Evolutionary conservation across 2,888 invertebrate species (phyloP).

Genomic region (Torymus aiolomorphi): DNA sequence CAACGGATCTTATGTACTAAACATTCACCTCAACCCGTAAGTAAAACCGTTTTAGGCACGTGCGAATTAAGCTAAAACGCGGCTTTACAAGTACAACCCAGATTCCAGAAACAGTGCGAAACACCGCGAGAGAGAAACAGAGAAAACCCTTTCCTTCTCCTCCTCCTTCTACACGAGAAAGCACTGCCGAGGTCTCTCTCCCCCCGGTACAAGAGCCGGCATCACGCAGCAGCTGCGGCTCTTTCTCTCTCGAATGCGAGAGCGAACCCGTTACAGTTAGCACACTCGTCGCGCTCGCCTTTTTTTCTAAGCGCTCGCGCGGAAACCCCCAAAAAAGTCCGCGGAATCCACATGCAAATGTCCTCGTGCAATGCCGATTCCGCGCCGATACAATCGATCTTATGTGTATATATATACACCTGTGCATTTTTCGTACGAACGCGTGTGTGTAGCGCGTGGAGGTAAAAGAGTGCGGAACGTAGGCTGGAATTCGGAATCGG

Average conservation of each 20-base stretch:
- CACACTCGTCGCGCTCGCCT: background rate
- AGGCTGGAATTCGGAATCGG: slow-evolving; percentile 40
- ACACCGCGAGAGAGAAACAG: background rate
- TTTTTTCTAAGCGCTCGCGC: slow-evolving; percentile 7
- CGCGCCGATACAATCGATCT: slow-evolving; percentile 42
- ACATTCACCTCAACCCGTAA: too few species aligned
- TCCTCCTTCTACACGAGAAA: slow-evolving; percentile 1
- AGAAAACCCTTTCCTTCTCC: background rate
- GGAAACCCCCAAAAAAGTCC: background rate
- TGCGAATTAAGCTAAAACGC: too few species aligned
- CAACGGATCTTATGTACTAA: too few species aligned
- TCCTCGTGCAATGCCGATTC: background rate
- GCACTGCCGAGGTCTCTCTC: background rate
- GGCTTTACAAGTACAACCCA: too few species aligned
- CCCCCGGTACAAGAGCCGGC: background rate
- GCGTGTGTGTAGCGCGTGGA: background rate
- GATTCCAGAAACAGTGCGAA: too few species aligned
- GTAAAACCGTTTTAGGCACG: too few species aligned
- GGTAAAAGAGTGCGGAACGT: slow-evolving; percentile 20
- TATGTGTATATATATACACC: too few species aligned
- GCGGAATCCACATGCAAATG: slow-evolving; percentile 43
- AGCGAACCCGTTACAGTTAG: slow-evolving; percentile 14
- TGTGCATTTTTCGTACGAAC: too few species aligned
- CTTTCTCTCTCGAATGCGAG: too few species aligned
- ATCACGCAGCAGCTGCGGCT: slow-evolving; percentile 2